phyloP scores from a whole-genome alignment of 92 coral and sea anemone genomes.

The Isaurus tuberculatus region DNA sequence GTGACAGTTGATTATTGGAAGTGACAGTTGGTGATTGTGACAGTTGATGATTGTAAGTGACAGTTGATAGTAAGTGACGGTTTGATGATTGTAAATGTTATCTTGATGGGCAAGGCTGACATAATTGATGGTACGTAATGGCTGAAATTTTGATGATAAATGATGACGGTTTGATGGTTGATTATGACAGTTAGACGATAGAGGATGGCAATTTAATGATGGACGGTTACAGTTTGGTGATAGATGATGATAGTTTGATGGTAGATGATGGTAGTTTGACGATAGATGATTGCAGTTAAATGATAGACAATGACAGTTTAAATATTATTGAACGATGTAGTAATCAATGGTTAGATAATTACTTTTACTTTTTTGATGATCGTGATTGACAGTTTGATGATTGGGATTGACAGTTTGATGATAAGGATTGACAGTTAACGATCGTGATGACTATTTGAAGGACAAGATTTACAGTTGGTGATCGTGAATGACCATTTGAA shows the following conservation, averaged over 20 bases:
- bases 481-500: neutral
- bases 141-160: too few relatives aligned
- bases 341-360: too few relatives aligned
- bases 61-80: neutral
- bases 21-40: too few relatives aligned
- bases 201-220: too few relatives aligned
- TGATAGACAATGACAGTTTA: neutral
- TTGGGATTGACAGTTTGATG: neutral
- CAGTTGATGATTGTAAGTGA: neutral
- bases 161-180: too few relatives aligned
- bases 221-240: neutral
- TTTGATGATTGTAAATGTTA: too few relatives aligned
- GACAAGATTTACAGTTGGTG: neutral
- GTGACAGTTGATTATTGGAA: too few relatives aligned
- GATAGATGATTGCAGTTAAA: neutral
- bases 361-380: neutral
- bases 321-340: too few relatives aligned
- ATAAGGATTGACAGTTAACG: neutral
- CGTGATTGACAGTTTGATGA: neutral
- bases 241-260: neutral
- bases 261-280: neutral
- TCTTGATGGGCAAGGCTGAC: neutral
- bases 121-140: too few relatives aligned
- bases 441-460: too few relatives aligned
- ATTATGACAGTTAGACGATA: too few relatives aligned